Evolutionary conservation across 2,888 invertebrate genomes (phyloP), one percentile per base, ranked within the genome.

Genomic region (Lordiphosa andalusiaca): DNA sequence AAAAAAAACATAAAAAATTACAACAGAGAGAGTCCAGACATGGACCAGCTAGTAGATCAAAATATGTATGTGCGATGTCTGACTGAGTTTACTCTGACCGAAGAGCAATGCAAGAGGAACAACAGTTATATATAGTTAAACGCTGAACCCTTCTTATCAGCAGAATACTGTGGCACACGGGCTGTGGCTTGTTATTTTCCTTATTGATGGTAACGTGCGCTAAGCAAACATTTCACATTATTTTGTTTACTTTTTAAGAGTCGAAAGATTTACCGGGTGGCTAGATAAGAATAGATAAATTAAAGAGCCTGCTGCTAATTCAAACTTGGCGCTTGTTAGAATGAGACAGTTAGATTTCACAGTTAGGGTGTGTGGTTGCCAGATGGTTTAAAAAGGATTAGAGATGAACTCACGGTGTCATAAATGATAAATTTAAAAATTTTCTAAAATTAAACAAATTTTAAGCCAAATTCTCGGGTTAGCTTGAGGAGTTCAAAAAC

Each of bases 191-290:
- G 4, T 35, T 25, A 12, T 44, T 55, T 46, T 37, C 13, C 21
- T 33, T 25, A 38, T 50, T 50, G 66, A 69, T 75, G 80, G 75
- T 83, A 67, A 72, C 75, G 75, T 76, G 76, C 60, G 83, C 52
- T 69, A 42, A 60, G 25, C 6, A 33, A 30, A 13, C 35, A 10
- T 30, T 30, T 30, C 12, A 23, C 10, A 37, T 19, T 12, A 40
- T 46, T 10, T 42, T 61, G 57, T 80, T 72, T 67, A 55, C 60
- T 16, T 41, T 55, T 51, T 23, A 5, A 33, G 13, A 52, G n/a
- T n/a, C 30, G 19, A 33, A 16, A 33, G 36, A 44, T 56, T 36
- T 42, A 30, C 30, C 33, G 9, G 35, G 10, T 6, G 35, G 10
- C 19, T 36, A 23, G 53, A 63, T 62, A 41, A 44, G 30, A 30